Conservation (phyloP, 2,888 invertebrate genomes). For the Pachydiplax longipennis region DNA sequence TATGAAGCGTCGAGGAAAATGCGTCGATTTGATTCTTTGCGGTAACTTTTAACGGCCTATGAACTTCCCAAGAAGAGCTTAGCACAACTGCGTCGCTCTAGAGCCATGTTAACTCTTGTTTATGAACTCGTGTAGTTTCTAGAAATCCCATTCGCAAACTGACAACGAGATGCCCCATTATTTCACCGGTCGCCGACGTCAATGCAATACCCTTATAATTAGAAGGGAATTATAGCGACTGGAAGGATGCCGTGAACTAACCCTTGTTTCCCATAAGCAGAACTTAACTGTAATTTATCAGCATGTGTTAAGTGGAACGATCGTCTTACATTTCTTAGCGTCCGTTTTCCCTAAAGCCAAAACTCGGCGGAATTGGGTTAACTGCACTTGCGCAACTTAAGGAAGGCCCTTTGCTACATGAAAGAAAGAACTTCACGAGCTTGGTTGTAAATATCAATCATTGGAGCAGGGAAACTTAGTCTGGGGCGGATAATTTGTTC, state of each 20-base stretch:
- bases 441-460: background rate
- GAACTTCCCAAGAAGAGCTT: no score
- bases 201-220: background rate
- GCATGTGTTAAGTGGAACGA: constrained; percentile 31
- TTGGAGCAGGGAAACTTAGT: background rate
- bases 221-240: background rate
- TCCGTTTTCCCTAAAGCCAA: background rate
- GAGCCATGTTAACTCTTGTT: no score
- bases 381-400: constrained; percentile 19
- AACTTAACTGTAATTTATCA: constrained; percentile 29
- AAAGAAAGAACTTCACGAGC: background rate
- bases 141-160: background rate
- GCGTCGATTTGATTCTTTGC: no score
- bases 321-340: background rate
- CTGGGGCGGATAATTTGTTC: background rate
- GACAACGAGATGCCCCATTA: background rate
- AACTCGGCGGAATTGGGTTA: constrained; percentile 21
- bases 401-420: background rate
- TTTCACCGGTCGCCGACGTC: background rate
- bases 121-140: background rate
- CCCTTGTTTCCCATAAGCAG: constrained; percentile 6
- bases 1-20: no score
- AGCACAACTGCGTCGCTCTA: no score
- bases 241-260: constrained; percentile 16
- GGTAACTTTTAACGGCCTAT: no score